A percentile compares a stretch with the other conserved stretches of the same genome.
phyloP scores from a whole-genome alignment of 2,113 vertebrate species.

The Vombatus ursinus region DNA sequence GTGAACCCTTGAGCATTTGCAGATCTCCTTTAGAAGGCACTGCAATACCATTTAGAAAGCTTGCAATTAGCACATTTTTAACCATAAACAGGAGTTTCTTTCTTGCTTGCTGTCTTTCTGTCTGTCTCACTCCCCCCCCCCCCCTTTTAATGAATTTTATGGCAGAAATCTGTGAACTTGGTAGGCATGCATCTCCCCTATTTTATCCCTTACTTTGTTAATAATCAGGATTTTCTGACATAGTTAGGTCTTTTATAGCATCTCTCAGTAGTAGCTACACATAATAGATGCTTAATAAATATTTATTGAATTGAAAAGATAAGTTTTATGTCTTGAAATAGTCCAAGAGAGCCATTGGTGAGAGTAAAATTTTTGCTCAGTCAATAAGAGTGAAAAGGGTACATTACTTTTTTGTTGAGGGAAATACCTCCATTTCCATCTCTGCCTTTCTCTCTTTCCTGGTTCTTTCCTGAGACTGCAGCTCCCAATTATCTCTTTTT shows the following conservation, averaged over 20 bases:
- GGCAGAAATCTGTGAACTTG: not conserved
- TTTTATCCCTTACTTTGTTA: not conserved
- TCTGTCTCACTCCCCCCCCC: too few relatives aligned
- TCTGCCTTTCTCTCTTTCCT: not conserved
- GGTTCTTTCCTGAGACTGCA: slow-evolving; percentile 2
- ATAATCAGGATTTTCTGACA: not conserved
- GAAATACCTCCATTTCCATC: not conserved
- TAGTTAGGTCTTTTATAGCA: not conserved
- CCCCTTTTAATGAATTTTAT: not conserved
- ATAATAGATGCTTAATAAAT: slow-evolving; percentile 3
- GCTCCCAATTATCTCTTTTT: not conserved
- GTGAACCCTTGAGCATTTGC: not conserved
- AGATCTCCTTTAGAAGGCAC: not conserved
- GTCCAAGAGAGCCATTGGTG: not conserved
- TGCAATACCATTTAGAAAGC: not conserved
- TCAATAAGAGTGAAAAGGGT: not conserved
- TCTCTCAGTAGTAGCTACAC: not conserved
- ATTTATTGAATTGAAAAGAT: slow-evolving; percentile 20
- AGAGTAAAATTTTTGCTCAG: not conserved
- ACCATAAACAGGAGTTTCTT: not conserved
- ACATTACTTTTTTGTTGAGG: not conserved
- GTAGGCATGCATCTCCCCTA: not conserved
- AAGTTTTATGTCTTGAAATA: not conserved
- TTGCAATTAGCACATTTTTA: not conserved
- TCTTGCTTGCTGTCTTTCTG: too few relatives aligned